phyloP scores from a whole-genome alignment of 2,113 vertebrate genomes.

The Chamaea fasciata region DNA sequence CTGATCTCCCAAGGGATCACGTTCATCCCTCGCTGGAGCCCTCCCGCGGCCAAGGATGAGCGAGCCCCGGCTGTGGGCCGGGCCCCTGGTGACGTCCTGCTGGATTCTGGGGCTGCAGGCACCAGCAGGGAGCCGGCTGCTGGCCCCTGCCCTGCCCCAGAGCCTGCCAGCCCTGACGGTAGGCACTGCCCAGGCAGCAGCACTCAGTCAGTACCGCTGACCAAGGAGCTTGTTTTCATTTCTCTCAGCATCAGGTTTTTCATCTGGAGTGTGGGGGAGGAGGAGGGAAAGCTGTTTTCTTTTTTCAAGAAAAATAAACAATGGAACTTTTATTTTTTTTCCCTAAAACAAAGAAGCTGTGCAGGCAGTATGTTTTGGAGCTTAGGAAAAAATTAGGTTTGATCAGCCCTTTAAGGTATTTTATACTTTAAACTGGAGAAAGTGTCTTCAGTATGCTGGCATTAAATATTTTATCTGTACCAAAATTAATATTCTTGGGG shows the following conservation, averaged over 20 bases:
- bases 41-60: background rate
- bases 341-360: background rate
- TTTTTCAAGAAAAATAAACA: background rate
- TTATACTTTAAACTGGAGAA: background rate
- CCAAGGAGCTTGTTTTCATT: background rate
- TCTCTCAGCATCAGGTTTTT: background rate
- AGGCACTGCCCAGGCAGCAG: background rate
- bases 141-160: background rate
- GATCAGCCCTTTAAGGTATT: background rate
- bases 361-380: background rate
- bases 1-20: constrained; percentile 79
- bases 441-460: background rate
- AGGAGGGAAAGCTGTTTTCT: background rate
- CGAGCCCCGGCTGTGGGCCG: background rate
- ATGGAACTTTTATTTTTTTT: rapidly evolving
- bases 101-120: background rate
- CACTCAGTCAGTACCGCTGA: background rate
- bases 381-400: background rate
- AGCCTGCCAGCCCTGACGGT: constrained; percentile 64
- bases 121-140: background rate
- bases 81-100: background rate
- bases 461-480: background rate
- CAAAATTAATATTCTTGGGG: background rate
- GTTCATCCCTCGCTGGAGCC: constrained; percentile 77
- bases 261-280: background rate